Evolutionary conservation across 2,797 vertebrate species (phyloP).

Genomic region (Mormyrops boulengeri): DNA sequence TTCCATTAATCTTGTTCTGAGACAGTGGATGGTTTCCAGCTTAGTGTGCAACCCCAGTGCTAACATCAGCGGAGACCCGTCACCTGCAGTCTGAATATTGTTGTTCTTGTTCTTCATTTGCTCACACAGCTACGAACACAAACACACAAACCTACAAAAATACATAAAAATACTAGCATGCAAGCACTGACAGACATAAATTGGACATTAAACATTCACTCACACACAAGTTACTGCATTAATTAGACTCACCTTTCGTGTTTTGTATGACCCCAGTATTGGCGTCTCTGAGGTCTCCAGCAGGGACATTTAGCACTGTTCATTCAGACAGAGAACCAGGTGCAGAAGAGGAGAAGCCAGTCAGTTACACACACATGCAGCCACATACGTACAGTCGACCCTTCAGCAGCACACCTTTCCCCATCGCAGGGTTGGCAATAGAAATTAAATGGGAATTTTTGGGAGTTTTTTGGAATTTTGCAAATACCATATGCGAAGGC

Average conservation of each 20-base stretch:
- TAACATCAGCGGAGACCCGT: neutral
- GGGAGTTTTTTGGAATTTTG: neutral
- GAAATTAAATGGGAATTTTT: neutral
- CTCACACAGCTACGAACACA: neutral
- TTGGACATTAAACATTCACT: neutral
- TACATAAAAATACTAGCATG: neutral
- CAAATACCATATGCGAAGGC: neutral
- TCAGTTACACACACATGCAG: neutral
- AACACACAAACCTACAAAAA: neutral
- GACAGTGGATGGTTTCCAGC: neutral
- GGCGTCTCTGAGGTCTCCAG: slow-evolving; percentile 70
- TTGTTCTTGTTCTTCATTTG: neutral
- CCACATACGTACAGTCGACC: neutral
- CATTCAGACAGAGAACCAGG: slow-evolving; percentile 23
- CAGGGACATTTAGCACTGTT: slow-evolving; percentile 54
- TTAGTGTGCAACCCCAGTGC: neutral
- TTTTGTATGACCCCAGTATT: slow-evolving; percentile 75
- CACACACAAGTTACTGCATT: neutral
- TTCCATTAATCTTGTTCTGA: neutral
- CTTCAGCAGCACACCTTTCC: neutral
- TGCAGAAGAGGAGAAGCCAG: neutral
- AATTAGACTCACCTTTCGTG: slow-evolving; percentile 70
- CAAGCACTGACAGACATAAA: neutral
- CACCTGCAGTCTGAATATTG: neutral
- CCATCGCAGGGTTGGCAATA: neutral